Evolutionary conservation across 2,113 vertebrate species (phyloP), one percentile per base, ranked within the genome.

Genomic region (Caloenas nicobarica): DNA sequence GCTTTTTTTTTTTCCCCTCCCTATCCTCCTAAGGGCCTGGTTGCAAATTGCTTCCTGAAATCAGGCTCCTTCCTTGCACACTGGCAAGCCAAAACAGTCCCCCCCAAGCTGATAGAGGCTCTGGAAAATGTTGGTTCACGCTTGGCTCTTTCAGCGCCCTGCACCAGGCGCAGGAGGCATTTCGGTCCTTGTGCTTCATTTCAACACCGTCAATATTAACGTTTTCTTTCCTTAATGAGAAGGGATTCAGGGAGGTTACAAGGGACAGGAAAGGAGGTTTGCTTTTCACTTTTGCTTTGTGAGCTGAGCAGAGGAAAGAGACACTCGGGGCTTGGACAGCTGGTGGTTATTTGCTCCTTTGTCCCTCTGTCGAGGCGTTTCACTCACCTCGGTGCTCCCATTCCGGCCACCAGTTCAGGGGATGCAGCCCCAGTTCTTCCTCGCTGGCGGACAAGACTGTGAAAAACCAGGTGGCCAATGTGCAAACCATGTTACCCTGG

Each of bases 41-140:
- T 64, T 92, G 48, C 51, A 92, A 86, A 95, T 71, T 84, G 69
- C 60, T 89, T 93, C 81, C 81, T 95, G 91, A 91, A 93, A 44
- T 56, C 14, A 38, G 48, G 34, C 60, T 93, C 80, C 56, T 88
- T 91, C 42, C 31, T 57, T 70, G 64, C 68, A 81, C 33, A 10
- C 48, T 92, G 42, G 61, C 38, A 69, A 87, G 65, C 65, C 84
- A 95, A 34, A 87, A 1, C 57, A 84, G 84, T 76, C 65, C n/a
- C 60, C 60, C 24, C 22, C 10, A 84, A 71, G 77, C 83, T 68
- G 69, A 91, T 9, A 40, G 61, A 86, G 51, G 73, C 48, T 96
- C 94, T 95, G 86, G 91, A 91, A 97, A 95, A 91, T 34, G 56
- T 89, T 92, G 88, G 42, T 78, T 90, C 72, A 92, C 40, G 0